A percentile compares a stretch with the other conserved stretches of the same genome.
Conservation (phyloP, 2,797 vertebrate species). For the Notamacropus eugenii region DNA sequence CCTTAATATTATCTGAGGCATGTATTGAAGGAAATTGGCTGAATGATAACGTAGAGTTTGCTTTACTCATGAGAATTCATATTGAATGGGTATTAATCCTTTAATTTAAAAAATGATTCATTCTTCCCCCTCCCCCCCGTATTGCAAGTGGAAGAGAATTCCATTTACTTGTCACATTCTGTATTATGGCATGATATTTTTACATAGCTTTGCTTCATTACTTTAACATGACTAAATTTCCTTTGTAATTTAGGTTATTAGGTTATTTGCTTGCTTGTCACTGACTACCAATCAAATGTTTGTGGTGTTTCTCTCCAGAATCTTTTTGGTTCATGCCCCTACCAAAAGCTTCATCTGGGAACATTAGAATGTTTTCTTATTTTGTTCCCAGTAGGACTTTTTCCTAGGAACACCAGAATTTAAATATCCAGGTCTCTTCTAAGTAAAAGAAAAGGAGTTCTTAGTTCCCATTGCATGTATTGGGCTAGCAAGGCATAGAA, state of each 20-base stretch:
- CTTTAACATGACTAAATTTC: not conserved
- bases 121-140: too few species aligned
- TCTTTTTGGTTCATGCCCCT: not conserved
- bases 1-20: constrained; percentile 54
- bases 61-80: constrained; percentile 52
- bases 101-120: not conserved
- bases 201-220: not conserved
- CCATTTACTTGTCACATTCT: constrained; percentile 17
- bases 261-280: not conserved
- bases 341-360: not conserved
- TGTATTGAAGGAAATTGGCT: constrained; percentile 58
- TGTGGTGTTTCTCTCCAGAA: not conserved
- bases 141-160: constrained; percentile 28
- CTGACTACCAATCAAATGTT: not conserved
- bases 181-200: not conserved
- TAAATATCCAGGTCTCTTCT: not conserved
- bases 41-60: constrained; percentile 39
- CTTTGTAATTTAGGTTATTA: not conserved
- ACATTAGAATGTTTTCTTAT: not conserved
- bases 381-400: not conserved
- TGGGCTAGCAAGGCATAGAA: not conserved
- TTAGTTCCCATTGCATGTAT: not conserved
- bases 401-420: not conserved
- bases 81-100: not conserved
- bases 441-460: not conserved